Evolutionary conservation across 2,113 vertebrate genomes (phyloP), one percentile per base, ranked within the genome.

Genomic region (Xiphias gladius): DNA sequence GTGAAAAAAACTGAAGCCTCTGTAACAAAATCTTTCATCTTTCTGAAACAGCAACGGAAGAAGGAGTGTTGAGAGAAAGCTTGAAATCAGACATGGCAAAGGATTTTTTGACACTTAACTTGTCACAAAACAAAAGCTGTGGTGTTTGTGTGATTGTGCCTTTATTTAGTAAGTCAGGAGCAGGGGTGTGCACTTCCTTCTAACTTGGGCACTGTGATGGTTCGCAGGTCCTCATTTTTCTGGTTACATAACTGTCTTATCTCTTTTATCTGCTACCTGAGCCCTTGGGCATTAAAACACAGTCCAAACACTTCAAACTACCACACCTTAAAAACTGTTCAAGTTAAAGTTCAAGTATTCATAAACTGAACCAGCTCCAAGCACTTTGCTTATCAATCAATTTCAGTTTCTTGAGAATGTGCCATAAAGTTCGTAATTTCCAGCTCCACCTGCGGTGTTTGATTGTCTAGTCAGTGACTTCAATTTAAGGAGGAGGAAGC

Each of bases 391-490:
- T 35, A 68, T 67, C 26, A 73, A 65, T 76, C 54, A 30, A 46
- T 62, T 50, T 63, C 2, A 20, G n/a, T 20, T 63, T 46, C 8
- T 46, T 55, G 13, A 62, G 28, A 1, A 39, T 67, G 41, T 76
- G 10, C 35, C 66, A 63, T 14, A 48, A 62, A 28, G 41, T 16
- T 28, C 1, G 3, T 55, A 43, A n/a, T n/a, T n/a, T n/a, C n/a
- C n/a, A n/a, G n/a, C n/a, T n/a, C n/a, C n/a, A n/a, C n/a, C n/a
- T n/a, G n/a, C n/a, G n/a, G n/a, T n/a, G n/a, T n/a, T n/a, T 79
- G 43, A 87, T 90, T 85, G 81, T 88, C 59, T 62, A 78, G 80
- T 86, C 59, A 86, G 69, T 83, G 61, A 89, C 84, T 90, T 91
- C 86, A 89, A 91, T 78, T 87, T 32, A 85, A 35, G 30, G 28